Conservation (phyloP, 2,797 vertebrate species). For the Macropus fuliginosus region DNA sequence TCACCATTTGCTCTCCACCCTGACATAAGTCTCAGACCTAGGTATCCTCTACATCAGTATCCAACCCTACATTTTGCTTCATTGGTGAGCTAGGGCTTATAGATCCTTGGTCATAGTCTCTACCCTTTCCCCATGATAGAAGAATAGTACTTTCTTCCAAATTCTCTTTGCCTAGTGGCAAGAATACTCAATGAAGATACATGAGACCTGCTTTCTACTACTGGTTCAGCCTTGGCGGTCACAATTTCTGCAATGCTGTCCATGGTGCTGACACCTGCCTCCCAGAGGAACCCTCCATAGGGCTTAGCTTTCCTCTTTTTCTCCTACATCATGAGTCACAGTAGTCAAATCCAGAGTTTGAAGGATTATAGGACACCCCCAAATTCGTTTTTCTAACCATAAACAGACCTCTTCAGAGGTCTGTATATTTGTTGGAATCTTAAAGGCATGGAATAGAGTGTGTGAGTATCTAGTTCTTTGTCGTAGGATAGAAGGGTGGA, state of each 20-base stretch:
- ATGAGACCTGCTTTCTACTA: background rate
- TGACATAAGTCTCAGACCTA: background rate
- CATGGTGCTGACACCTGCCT: background rate
- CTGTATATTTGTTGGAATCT: background rate
- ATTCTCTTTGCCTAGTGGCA: background rate
- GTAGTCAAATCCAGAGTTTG: constrained; percentile 10
- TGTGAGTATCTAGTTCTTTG: background rate
- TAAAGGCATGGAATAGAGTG: background rate
- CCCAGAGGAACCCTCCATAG: background rate
- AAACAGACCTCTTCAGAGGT: background rate
- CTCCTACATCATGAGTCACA: background rate
- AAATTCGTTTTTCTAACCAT: background rate
- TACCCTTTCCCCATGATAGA: background rate
- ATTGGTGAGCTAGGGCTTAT: background rate
- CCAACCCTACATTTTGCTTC: background rate
- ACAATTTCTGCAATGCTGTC: background rate
- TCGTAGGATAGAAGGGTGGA: background rate
- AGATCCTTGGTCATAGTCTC: background rate
- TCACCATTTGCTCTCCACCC: background rate
- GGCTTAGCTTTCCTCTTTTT: background rate
- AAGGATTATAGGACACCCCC: background rate
- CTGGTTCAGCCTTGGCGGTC: background rate
- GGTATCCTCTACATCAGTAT: background rate
- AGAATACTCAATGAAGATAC: background rate
- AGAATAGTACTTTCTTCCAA: background rate